Conservation (phyloP, 2,797 vertebrate genomes). For the Pristis pectinata region DNA sequence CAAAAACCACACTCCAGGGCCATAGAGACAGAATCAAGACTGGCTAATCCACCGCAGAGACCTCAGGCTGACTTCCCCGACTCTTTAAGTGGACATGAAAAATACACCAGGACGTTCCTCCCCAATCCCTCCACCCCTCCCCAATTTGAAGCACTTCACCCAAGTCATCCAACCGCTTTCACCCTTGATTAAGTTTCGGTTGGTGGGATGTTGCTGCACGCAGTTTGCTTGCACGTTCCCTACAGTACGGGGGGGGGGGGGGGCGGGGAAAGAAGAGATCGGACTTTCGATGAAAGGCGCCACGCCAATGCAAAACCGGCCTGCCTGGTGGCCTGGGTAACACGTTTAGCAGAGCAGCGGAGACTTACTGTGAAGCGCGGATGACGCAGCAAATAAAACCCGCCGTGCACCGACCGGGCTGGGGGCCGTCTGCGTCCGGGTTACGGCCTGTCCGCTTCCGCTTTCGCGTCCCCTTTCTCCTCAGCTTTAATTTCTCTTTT, state of each 20-base stretch:
- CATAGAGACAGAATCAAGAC: no score
- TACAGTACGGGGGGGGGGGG: not conserved
- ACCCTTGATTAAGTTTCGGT: not conserved
- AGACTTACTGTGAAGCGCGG: not conserved
- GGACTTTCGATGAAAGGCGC: not conserved
- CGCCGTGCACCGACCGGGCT: not conserved
- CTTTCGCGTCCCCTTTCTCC: not conserved
- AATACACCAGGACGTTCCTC: no score
- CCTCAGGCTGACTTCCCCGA: no score
- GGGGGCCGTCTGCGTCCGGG: constrained; percentile 35
- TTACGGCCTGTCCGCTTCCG: constrained; percentile 43
- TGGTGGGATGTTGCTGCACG: not conserved
- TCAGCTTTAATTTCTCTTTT: not conserved
- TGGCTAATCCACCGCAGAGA: no score
- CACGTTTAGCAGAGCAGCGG: no score
- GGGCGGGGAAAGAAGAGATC: no score
- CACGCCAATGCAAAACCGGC: not conserved
- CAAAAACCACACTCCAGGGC: not conserved
- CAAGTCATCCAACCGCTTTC: not conserved
- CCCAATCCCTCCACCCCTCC: no score
- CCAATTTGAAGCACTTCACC: no score
- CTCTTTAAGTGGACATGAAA: not conserved
- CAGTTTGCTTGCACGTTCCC: not conserved
- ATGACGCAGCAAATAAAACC: constrained; percentile 17
- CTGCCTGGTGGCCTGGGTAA: no score